phyloP scores from a whole-genome alignment of 1,140 invertebrate species.

The Drosophila pectinifera region DNA sequence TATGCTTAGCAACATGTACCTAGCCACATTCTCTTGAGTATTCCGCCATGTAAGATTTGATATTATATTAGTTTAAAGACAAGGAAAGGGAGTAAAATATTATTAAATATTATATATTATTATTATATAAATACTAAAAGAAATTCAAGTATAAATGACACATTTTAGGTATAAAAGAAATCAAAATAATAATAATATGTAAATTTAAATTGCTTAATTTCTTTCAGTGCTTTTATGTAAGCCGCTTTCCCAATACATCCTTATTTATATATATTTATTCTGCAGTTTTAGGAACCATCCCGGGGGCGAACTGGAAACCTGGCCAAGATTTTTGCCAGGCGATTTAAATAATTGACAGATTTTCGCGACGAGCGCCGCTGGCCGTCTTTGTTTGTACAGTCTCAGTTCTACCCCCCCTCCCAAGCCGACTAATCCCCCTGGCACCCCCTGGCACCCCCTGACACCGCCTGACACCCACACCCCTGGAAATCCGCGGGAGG shows the following conservation, averaged over 20 bases:
- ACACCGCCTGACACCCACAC: neutral
- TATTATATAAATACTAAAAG: too few relatives aligned
- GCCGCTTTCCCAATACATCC: neutral
- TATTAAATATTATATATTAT: too few relatives aligned
- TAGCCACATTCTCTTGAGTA: too few relatives aligned
- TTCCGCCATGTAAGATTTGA: too few relatives aligned
- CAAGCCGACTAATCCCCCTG: too few relatives aligned
- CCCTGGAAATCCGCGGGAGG: constrained; percentile 30
- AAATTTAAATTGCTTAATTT: too few relatives aligned
- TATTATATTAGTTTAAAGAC: too few relatives aligned
- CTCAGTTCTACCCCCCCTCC: neutral
- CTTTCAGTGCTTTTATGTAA: neutral
- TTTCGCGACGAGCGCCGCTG: constrained; percentile 51
- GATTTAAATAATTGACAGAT: constrained; percentile 83
- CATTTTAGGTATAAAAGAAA: neutral
- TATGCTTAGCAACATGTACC: too few relatives aligned
- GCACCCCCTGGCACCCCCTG: neutral
- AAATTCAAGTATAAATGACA: too few relatives aligned
- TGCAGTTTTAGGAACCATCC: constrained; percentile 7
- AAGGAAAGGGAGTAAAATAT: too few relatives aligned
- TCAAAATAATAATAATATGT: too few relatives aligned
- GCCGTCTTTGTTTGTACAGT: constrained; percentile 40
- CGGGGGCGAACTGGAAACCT: constrained; percentile 34
- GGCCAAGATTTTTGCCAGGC: constrained; percentile 65
- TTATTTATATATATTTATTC: neutral